A percentile compares a stretch with the other conserved stretches of the same genome.
phyloP scores from a whole-genome alignment of 2,888 invertebrate species.

The Tryphoninae sp. region DNA sequence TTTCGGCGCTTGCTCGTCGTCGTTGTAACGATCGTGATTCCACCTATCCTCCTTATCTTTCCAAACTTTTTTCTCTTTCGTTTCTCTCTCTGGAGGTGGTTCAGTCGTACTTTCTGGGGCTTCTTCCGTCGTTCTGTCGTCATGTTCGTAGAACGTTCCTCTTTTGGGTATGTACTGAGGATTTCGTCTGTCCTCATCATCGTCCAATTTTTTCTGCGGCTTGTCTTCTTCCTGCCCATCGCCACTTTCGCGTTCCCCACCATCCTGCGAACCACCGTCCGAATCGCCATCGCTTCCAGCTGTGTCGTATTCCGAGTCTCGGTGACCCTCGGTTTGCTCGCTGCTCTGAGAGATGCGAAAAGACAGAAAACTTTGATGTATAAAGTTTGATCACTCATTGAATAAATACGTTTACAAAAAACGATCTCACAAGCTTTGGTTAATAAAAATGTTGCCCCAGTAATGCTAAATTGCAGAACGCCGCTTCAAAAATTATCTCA shows the following conservation, averaged over 20 bases:
- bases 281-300: conserved; percentile 76
- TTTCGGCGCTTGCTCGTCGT: conserved; percentile 92
- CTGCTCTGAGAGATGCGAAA: conserved; percentile 72
- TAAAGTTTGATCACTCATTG: not conserved
- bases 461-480: too few species aligned
- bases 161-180: conserved; percentile 98
- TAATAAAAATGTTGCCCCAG: too few species aligned
- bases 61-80: conserved; percentile 82
- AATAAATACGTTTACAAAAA: conserved; percentile 1
- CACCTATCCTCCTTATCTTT: conserved; percentile 88
- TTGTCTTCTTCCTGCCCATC: conserved; percentile 82
- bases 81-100: conserved; percentile 75
- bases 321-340: conserved; percentile 76
- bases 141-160: conserved; percentile 98
- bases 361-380: not conserved
- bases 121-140: conserved; percentile 91
- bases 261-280: conserved; percentile 78
- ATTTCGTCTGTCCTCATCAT: conserved; percentile 96
- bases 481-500: too few species aligned
- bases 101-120: conserved; percentile 72
- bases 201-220: conserved; percentile 90
- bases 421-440: not conserved
- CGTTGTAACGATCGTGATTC: conserved; percentile 94
- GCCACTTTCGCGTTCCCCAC: conserved; percentile 77
- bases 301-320: conserved; percentile 78